These are phyloP conservation scores for Lasius fuliginosus DNA, from an alignment of 2,888 invertebrate species.

Conservation along the genomic window DNA sequence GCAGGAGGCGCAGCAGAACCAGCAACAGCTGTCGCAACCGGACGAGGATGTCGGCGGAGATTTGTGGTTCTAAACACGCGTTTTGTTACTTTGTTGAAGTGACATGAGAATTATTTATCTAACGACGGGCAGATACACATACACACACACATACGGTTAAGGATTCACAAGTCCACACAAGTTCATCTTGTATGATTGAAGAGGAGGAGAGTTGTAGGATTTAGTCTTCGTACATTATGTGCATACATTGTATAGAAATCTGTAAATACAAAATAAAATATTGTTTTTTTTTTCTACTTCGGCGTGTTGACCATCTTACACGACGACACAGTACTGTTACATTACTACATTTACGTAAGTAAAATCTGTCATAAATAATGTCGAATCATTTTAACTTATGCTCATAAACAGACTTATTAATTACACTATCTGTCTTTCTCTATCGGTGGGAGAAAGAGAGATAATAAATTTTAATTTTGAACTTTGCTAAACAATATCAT, in stretches of 20 bases:
- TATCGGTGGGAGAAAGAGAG: background rate
- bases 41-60: slow-evolving; percentile 88
- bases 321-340: background rate
- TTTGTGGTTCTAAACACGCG: slow-evolving; percentile 88
- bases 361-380: background rate
- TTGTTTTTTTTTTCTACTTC: slow-evolving; percentile 56
- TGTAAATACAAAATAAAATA: slow-evolving; percentile 65
- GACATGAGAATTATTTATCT: slow-evolving; percentile 45
- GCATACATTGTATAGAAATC: slow-evolving; percentile 60
- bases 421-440: background rate
- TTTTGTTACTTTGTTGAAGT: slow-evolving; percentile 24
- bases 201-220: background rate
- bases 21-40: slow-evolving; percentile 72
- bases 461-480: background rate
- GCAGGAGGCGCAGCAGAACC: slow-evolving; percentile 68
- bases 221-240: slow-evolving; percentile 54
- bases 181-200: slow-evolving; percentile 54
- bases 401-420: background rate
- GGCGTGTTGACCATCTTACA: background rate
- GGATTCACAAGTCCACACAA: background rate
- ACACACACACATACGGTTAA: slow-evolving; percentile 9
- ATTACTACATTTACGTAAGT: slow-evolving; percentile 1
- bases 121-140: background rate
- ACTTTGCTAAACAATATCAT: too few species aligned
- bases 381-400: background rate